These are phyloP conservation scores for Pelecanoides urinatrix DNA, from an alignment of 2,113 vertebrate species.

Conservation along the genomic window DNA sequence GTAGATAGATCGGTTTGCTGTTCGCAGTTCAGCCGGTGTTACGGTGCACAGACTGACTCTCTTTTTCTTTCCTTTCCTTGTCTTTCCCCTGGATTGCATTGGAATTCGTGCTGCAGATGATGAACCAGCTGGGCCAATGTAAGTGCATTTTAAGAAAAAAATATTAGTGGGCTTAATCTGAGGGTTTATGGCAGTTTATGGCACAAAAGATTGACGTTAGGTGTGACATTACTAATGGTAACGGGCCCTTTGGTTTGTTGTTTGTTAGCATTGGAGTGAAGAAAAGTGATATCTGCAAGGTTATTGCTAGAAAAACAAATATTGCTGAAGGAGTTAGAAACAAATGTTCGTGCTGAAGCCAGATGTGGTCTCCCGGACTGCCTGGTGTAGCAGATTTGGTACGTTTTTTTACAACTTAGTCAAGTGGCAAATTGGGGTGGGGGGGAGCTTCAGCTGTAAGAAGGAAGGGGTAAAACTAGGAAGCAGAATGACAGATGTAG, in stretches of 20 bases:
- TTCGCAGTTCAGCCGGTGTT: neutral
- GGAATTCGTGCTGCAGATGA: slow-evolving; percentile 80
- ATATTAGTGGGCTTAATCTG: neutral
- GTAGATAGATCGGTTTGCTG: slow-evolving; percentile 58
- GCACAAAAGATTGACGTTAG: neutral
- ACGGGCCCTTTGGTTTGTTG: neutral
- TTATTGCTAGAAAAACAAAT: neutral
- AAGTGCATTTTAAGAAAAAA: slow-evolving; percentile 67
- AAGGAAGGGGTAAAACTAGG: neutral
- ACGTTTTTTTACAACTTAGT: neutral
- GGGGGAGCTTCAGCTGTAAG: neutral
- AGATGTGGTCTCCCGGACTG: neutral
- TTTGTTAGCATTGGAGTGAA: neutral
- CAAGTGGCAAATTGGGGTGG: neutral
- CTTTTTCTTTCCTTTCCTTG: slow-evolving; percentile 59
- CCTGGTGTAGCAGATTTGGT: no score
- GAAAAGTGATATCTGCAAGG: neutral
- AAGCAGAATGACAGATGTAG: neutral
- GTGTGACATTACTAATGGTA: neutral
- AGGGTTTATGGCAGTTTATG: neutral
- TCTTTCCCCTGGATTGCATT: slow-evolving; percentile 6
- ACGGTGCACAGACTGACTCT: slow-evolving; percentile 2
- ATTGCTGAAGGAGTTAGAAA: neutral
- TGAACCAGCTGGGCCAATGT: slow-evolving; percentile 96
- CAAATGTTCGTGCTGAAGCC: no score